phyloP scores from a whole-genome alignment of 2,888 invertebrate genomes.

The Anoplius nigerrimus region DNA sequence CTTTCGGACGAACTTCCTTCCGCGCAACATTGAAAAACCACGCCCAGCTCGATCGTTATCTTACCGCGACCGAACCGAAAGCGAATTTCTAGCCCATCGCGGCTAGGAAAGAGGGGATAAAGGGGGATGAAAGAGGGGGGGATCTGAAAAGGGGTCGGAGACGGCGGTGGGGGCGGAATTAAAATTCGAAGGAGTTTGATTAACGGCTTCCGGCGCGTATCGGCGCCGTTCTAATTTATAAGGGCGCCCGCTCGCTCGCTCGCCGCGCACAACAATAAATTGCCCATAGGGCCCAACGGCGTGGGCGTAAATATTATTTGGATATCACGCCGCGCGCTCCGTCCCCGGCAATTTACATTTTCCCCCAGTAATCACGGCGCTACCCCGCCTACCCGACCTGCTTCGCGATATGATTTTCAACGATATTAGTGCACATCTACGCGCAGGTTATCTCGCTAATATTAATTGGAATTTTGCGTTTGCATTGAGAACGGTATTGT shows the following conservation, averaged over 20 bases:
- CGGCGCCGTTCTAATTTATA: slow-evolving; percentile 40
- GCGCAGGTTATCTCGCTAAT: slow-evolving; percentile 12
- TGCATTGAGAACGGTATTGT: slow-evolving; percentile 11
- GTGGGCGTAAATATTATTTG: slow-evolving; percentile 34
- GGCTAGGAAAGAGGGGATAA: too few relatives aligned
- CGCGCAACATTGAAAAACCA: too few relatives aligned
- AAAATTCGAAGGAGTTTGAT: slow-evolving; percentile 36
- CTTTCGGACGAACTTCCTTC: too few relatives aligned
- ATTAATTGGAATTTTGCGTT: slow-evolving; percentile 21
- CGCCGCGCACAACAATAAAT: slow-evolving; percentile 42
- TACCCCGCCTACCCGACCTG: slow-evolving; percentile 9
- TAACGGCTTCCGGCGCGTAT: slow-evolving; percentile 30
- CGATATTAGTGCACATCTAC: slow-evolving; percentile 31
- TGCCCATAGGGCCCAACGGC: slow-evolving; percentile 20
- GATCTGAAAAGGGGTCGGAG: slow-evolving; percentile 1
- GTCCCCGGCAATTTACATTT: slow-evolving; percentile 41
- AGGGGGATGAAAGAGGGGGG: too few relatives aligned
- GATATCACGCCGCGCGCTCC: slow-evolving; percentile 4
- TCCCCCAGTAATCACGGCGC: slow-evolving; percentile 39
- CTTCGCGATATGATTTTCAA: slow-evolving; percentile 36
- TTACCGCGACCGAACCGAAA: too few relatives aligned
- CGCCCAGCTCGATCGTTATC: too few relatives aligned
- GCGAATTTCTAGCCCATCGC: too few relatives aligned
- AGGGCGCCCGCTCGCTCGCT: slow-evolving; percentile 24
- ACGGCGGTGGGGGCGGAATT: slow-evolving; percentile 5